phyloP scores from a whole-genome alignment of 2,888 invertebrate species.

The Agrotis clavis region DNA sequence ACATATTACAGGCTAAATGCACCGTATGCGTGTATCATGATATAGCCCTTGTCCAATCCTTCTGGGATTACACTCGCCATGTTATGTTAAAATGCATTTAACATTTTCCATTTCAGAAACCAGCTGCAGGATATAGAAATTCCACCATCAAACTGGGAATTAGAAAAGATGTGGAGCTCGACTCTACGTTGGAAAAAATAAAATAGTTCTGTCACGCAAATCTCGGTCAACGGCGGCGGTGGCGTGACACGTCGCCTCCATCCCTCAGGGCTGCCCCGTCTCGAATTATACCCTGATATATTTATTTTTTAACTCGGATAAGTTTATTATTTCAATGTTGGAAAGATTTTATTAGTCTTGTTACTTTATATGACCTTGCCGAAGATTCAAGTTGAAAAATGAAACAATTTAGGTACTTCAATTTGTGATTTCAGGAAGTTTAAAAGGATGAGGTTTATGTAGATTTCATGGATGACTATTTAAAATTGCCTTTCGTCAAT shows the following conservation, averaged over 20 bases:
- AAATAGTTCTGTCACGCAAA: constrained; percentile 39
- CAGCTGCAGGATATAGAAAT: background rate
- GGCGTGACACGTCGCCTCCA: constrained; percentile 10
- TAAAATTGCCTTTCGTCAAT: no score
- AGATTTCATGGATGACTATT: no score
- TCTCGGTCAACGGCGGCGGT: constrained; percentile 11
- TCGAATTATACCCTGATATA: constrained; percentile 12
- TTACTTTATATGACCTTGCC: background rate
- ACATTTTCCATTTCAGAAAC: background rate
- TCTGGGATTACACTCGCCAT: background rate
- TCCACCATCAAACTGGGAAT: constrained; percentile 12
- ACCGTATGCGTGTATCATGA: no score
- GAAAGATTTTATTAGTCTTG: background rate
- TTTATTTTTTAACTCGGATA: constrained; percentile 12
- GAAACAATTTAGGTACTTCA: background rate
- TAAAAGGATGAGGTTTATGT: background rate
- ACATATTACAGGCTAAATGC: no score
- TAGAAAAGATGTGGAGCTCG: background rate
- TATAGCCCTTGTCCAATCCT: background rate
- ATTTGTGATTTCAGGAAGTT: background rate
- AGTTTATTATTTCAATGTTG: background rate
- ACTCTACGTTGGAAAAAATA: constrained; percentile 26
- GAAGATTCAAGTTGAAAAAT: background rate
- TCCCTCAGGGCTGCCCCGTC: constrained; percentile 35
- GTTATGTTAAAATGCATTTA: constrained; percentile 3